phyloP scores from a whole-genome alignment of 2,888 invertebrate species.

The Tryphoninae sp. region DNA sequence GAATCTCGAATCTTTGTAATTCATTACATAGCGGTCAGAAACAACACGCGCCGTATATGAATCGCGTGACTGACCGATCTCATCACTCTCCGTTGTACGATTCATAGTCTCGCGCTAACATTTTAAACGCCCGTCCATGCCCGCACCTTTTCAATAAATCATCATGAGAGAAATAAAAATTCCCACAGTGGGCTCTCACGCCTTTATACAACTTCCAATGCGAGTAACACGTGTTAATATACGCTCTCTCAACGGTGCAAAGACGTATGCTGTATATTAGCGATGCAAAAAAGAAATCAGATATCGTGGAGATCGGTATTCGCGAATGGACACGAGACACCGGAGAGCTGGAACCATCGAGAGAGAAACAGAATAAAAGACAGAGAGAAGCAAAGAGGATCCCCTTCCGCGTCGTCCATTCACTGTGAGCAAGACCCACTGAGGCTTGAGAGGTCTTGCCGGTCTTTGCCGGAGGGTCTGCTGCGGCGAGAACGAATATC shows the following conservation, averaged over 20 bases:
- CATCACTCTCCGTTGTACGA: not conserved
- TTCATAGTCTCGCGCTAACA: not conserved
- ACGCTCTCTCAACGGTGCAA: not conserved
- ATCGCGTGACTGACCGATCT: not conserved
- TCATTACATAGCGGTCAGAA: too few species aligned
- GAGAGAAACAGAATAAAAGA: not conserved
- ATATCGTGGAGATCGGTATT: conserved; percentile 55
- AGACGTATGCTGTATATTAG: conserved; percentile 11
- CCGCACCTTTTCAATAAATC: not conserved
- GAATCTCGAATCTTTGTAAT: too few species aligned
- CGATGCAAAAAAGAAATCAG: conserved; percentile 55
- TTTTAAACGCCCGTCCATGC: not conserved
- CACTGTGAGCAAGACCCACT: conserved; percentile 23
- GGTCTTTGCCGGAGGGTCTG: conserved; percentile 38
- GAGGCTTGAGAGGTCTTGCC: conserved; percentile 20
- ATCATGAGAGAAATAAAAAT: conserved; percentile 13
- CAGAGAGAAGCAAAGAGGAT: conserved; percentile 22
- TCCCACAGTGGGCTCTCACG: conserved; percentile 22
- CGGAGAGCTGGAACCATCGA: not conserved
- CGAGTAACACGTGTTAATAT: conserved; percentile 12
- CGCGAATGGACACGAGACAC: conserved; percentile 30
- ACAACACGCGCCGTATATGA: too few species aligned
- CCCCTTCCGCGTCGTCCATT: conserved; percentile 61
- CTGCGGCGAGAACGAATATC: conserved; percentile 19
- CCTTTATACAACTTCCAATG: not conserved